These are phyloP conservation scores for Camelus dromedarius DNA, from an alignment of 2,113 vertebrate genomes.

Conservation along the genomic window DNA sequence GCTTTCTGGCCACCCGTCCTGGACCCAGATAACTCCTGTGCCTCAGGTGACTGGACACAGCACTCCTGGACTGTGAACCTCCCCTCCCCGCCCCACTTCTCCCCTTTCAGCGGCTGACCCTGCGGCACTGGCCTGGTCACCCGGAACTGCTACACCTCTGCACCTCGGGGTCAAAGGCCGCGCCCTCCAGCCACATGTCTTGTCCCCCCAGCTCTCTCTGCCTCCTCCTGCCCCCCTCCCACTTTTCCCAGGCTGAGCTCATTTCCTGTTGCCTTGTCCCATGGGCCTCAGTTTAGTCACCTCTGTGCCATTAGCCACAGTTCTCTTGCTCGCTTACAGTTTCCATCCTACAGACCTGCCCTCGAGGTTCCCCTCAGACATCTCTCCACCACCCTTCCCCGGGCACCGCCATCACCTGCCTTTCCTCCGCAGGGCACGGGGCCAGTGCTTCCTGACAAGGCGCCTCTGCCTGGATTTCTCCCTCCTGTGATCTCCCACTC, in stretches of 20 bases:
- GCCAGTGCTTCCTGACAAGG: not conserved
- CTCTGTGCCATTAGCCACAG: rapidly evolving
- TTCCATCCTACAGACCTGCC: not conserved
- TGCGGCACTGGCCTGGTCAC: not conserved
- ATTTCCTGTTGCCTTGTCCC: not conserved
- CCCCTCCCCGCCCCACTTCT: rapidly evolving
- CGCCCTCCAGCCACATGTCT: not conserved
- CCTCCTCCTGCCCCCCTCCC: not conserved
- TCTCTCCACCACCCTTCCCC: not conserved
- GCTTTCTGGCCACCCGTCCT: not conserved
- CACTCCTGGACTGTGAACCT: not conserved
- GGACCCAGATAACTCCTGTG: too few species aligned
- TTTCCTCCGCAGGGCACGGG: not conserved
- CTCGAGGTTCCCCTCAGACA: not conserved
- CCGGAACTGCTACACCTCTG: not conserved
- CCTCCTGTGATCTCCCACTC: rapidly evolving
- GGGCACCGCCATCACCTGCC: rapidly evolving
- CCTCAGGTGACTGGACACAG: not conserved
- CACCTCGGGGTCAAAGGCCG: not conserved
- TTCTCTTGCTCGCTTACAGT: not conserved
- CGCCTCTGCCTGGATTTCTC: not conserved
- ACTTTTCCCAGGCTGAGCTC: not conserved
- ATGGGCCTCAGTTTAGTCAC: rapidly evolving
- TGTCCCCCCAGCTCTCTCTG: too few species aligned
- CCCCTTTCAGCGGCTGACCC: not conserved